Conservation (phyloP, 2,888 invertebrate species). For the Brachyptera putata region DNA sequence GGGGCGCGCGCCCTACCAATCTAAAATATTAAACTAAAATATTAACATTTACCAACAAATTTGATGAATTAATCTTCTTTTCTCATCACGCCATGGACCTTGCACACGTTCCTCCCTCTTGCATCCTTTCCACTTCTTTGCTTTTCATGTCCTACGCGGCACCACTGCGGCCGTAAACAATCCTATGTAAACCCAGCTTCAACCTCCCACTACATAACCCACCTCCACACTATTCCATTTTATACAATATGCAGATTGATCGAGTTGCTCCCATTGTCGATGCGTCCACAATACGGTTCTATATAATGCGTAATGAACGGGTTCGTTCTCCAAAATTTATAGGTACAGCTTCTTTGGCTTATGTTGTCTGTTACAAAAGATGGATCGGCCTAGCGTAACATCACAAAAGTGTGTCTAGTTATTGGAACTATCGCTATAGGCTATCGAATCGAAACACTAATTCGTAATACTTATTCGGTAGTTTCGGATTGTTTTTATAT, state of each 20-base stretch:
- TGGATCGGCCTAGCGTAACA: conserved; percentile 20
- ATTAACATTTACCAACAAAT: too few relatives aligned
- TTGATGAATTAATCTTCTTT: too few relatives aligned
- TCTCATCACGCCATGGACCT: too few relatives aligned
- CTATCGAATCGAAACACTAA: not conserved
- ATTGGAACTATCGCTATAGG: conserved; percentile 19
- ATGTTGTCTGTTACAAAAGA: conserved; percentile 15
- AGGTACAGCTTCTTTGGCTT: conserved; percentile 22
- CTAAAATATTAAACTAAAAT: too few relatives aligned
- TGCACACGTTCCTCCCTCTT: too few relatives aligned
- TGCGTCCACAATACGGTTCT: not conserved
- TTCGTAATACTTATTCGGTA: too few relatives aligned
- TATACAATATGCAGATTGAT: conserved; percentile 19
- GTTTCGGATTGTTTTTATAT: too few relatives aligned
- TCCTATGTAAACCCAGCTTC: not conserved
- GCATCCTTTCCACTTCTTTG: not conserved
- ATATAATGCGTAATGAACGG: conserved; percentile 17
- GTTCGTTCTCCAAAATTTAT: conserved; percentile 24
- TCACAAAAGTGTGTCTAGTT: too few relatives aligned
- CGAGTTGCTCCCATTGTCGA: conserved; percentile 10
- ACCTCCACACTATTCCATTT: not conserved
- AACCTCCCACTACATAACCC: not conserved
- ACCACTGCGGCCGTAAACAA: too few relatives aligned
- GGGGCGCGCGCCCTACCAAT: too few relatives aligned
- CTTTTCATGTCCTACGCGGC: too few relatives aligned